Conservation (phyloP, 2,888 invertebrate species). For the Agrotis exclamationis region DNA sequence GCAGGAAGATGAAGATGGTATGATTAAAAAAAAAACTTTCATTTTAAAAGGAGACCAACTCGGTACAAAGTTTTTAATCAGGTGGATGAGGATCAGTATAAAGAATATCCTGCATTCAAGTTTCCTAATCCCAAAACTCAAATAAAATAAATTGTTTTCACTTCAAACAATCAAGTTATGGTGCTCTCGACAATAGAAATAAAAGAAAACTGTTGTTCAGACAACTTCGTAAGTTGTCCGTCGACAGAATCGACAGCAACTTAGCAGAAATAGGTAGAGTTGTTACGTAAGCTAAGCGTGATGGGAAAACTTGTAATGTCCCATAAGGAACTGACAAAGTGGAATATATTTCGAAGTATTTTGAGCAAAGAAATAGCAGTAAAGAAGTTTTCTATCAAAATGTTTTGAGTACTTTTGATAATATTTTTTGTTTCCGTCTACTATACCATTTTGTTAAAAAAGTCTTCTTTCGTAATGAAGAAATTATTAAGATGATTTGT, state of each 20-base stretch:
- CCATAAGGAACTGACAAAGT: conserved; percentile 43
- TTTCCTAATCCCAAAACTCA: not conserved
- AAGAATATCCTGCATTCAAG: not conserved
- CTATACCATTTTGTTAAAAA: too few species aligned
- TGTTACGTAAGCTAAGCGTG: conserved; percentile 24
- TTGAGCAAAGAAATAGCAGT: conserved; percentile 16
- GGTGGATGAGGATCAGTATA: not conserved
- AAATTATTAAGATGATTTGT: not conserved
- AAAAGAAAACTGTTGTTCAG: conserved; percentile 32
- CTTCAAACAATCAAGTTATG: conserved; percentile 39
- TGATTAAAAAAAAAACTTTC: not conserved
- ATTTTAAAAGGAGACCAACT: not conserved
- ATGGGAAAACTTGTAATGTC: conserved; percentile 50
- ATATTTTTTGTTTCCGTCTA: not conserved
- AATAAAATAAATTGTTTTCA: conserved; percentile 16
- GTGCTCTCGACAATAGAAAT: conserved; percentile 24
- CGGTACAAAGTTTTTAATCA: not conserved
- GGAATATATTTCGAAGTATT: conserved; percentile 40
- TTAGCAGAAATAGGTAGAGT: conserved; percentile 36
- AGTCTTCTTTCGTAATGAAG: not conserved
- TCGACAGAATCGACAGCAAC: conserved; percentile 21
- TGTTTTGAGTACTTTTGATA: too few species aligned
- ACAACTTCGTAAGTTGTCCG: conserved; percentile 40
- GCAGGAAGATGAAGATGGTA: too few species aligned
- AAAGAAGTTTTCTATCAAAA: not conserved